Base-by-base conservation (phyloP, 2,888 invertebrate genomes). In the Aphodius sticticus region DNA sequence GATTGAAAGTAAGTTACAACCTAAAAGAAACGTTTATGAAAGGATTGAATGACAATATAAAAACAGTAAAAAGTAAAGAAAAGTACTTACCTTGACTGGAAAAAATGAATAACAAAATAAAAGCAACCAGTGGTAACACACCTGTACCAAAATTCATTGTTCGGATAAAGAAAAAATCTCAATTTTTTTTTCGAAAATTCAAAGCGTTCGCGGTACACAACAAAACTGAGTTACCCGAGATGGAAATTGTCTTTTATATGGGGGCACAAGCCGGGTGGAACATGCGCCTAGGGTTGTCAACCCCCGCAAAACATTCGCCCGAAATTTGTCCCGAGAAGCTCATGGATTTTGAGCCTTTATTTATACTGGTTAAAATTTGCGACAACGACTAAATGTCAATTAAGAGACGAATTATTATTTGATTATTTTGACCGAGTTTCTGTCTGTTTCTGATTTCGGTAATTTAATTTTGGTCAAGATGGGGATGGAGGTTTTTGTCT, bases 41-140 rank as follows among this genome's bases (percentile, higher is more conserved):
- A 53, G 53, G 7, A 9, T 53, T 53, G 53, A 9, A 9, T 6
- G 1, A 70, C 5, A 70, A 70, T 12, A 74, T 74, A 35, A 35
- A 35, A n/a, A 36, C n/a, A 1, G 36, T 7, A 6, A 72, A 14
- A 16, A 72, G 16, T n/a, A 36, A n/a, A 74, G 26, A 26, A 74
- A 35, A 35, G 35, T 36, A 74, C 16, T 74, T 35, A 35, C 74
- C 74, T 36, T 74, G n/a, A 37, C 36, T 74, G n/a, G 74, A 74
- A 7, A 12, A 7, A 36, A 74, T 6, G 2, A 37, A 36, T 74
- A 74, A 12, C n/a, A 74, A 74, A 74, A 74, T 74, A 35, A 74
- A 35, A 2, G 37, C 9, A 6, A 35, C 74, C n/a, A 74, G n/a
- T 26, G 74, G 36, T 35, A 74, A 74, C 6, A 74, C 53, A 36